Evolutionary conservation across 1,140 invertebrate species (phyloP), one percentile per base, ranked within the genome.

Genomic region (Cardiocondyla obscurior): DNA sequence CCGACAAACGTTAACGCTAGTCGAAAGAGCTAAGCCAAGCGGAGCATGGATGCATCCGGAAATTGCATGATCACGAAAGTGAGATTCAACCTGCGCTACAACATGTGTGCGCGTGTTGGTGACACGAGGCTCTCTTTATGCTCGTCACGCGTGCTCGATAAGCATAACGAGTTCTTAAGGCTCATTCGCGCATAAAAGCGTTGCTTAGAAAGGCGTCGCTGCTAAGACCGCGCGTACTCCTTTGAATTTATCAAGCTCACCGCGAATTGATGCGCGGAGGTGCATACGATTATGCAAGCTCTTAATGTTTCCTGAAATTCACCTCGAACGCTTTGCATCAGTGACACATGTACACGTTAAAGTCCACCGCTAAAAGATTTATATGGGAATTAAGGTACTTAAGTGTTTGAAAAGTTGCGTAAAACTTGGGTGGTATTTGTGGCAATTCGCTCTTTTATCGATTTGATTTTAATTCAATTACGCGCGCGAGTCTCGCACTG

Each of bases 101-200:
- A 19, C 36, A 5, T 14, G 25, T 39, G 16, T 39, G 14, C 7
- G 58, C 2, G n/a, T 67, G 6, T 16, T 28, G 57, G 72, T 87
- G 58, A 76, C 65, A 51, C 19, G 81, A 86, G 53, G 14, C 42
- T 53, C 62, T 85, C 72, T 86, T 46, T 67, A 91, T 87, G 86
- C 88, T 65, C 79, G 83, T 91, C 90, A 91, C 89, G 90, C 88
- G 67, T 88, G 74, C 64, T 67, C 65, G 22, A 87, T 84, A 86
- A 87, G 85, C 84, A 82, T 90, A 90, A 90, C 89, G 83, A 92
- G 87, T 90, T 83, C 83, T 90, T 88, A 86, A 88, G 64, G 83
- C 73, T 87, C 82, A 84, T 87, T 87, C 65, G 67, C 87, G 81
- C 74, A 86, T 88, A 83, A 86, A 87, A 62, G 84, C 81, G 42